Conservation (phyloP, 2,888 invertebrate species). For the Scrobipalpa costella region DNA sequence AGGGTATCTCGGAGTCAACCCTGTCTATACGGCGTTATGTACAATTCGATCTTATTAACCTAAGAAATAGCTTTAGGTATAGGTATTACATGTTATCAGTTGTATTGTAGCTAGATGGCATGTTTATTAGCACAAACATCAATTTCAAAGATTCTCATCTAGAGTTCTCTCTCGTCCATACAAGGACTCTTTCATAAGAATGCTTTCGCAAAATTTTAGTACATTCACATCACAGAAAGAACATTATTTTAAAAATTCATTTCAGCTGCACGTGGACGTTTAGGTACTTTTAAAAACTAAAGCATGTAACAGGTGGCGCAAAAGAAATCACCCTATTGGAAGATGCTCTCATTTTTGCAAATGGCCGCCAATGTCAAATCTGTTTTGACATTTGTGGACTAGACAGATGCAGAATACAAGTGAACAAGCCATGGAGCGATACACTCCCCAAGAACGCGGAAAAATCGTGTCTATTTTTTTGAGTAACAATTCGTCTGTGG, state of each 20-base stretch:
- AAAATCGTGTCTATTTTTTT: too few species aligned
- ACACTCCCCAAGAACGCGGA: too few species aligned
- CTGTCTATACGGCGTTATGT: conserved; percentile 17
- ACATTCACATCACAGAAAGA: conserved; percentile 20
- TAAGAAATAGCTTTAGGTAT: conserved; percentile 15
- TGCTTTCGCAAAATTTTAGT: conserved; percentile 17
- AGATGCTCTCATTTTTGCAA: too few species aligned
- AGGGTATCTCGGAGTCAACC: conserved; percentile 14
- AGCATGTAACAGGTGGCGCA: too few species aligned
- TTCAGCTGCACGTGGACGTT: conserved; percentile 9
- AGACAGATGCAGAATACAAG: too few species aligned
- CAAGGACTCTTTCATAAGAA: conserved; percentile 20
- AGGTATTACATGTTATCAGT: background rate
- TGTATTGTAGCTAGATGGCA: background rate
- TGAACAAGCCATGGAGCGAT: too few species aligned
- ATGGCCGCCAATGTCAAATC: too few species aligned
- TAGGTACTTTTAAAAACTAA: conserved; percentile 17
- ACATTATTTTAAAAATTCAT: conserved; percentile 9
- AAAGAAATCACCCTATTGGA: too few species aligned
- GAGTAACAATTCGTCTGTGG: too few species aligned
- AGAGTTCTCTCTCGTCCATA: conserved; percentile 14
- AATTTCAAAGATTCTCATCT: background rate
- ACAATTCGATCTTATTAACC: background rate
- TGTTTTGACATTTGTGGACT: too few species aligned
- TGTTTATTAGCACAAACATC: conserved; percentile 6